Evolutionary conservation across 2,113 vertebrate genomes (phyloP).

Genomic region (Centropristis striata): DNA sequence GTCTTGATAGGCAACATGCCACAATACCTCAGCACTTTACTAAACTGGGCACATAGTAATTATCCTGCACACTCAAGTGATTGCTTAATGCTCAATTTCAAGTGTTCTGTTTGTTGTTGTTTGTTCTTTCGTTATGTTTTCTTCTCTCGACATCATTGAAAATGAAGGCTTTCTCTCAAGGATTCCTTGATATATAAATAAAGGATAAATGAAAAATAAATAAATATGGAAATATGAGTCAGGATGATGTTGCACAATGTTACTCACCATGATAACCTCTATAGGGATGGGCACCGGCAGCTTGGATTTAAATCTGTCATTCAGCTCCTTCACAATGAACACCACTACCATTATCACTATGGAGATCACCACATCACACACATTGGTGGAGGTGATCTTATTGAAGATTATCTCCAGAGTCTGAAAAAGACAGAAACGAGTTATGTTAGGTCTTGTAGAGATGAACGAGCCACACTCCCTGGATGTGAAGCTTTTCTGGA

Average conservation of each 20-base stretch:
- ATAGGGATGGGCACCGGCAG: slow-evolving; percentile 95
- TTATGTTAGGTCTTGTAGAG: neutral
- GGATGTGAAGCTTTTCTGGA: slow-evolving; percentile 8
- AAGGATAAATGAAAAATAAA: too few relatives aligned
- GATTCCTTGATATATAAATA: too few relatives aligned
- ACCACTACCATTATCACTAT: slow-evolving; percentile 90
- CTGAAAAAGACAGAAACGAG: slow-evolving; percentile 76
- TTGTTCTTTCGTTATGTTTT: too few relatives aligned
- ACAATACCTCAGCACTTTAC: too few relatives aligned
- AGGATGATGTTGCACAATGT: neutral
- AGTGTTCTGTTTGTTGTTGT: too few relatives aligned
- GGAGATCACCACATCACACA: slow-evolving; percentile 92
- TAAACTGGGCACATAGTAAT: too few relatives aligned
- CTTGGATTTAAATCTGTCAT: slow-evolving; percentile 92
- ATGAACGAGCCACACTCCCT: neutral
- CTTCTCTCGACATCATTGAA: too few relatives aligned
- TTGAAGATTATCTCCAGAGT: slow-evolving; percentile 88
- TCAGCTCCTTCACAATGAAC: slow-evolving; percentile 93
- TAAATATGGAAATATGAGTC: neutral
- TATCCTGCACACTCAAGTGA: too few relatives aligned
- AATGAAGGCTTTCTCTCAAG: too few relatives aligned
- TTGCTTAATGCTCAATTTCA: too few relatives aligned
- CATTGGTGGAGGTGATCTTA: slow-evolving; percentile 89
- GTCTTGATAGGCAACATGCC: too few relatives aligned
- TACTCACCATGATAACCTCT: slow-evolving; percentile 94